Evolutionary conservation across 2,888 invertebrate genomes (phyloP).

Genomic region (Mythimna vitellina): DNA sequence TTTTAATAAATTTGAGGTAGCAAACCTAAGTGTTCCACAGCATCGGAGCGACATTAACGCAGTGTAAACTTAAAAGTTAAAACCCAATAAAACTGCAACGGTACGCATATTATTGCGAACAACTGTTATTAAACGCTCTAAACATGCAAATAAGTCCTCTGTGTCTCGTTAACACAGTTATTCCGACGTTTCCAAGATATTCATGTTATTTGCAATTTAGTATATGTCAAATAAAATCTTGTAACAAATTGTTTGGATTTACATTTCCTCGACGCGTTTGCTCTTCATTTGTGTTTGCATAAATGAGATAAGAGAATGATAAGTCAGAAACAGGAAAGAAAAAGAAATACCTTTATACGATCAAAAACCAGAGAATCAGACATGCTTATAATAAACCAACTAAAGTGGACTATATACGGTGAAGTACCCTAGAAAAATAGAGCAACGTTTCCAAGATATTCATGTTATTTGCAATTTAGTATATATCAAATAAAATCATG

Average conservation of each 20-base stretch:
- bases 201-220: constrained; percentile 35
- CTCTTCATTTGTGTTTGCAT: constrained; percentile 22
- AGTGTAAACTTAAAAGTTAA: constrained; percentile 26
- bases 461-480: constrained; percentile 32
- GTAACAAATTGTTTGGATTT: constrained; percentile 30
- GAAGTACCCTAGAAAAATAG: too few relatives aligned
- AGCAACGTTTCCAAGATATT: constrained; percentile 33
- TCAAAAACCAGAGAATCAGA: too few relatives aligned
- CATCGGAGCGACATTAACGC: constrained; percentile 12
- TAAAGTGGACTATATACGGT: too few relatives aligned
- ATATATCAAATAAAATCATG: constrained; percentile 44
- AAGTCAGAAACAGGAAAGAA: neutral
- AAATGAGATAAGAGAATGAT: neutral
- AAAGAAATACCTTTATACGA: too few relatives aligned
- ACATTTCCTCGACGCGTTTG: constrained; percentile 16
- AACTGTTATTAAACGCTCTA: constrained; percentile 49
- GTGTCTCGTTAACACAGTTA: constrained; percentile 47
- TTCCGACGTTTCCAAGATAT: constrained; percentile 34
- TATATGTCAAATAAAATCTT: constrained; percentile 44
- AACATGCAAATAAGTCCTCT: constrained; percentile 43
- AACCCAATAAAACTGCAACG: constrained; percentile 49
- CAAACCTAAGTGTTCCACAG: neutral
- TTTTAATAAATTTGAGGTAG: constrained; percentile 16
- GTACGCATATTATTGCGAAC: constrained; percentile 33
- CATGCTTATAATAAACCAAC: too few relatives aligned